Percentiles rank a stretch among this genome's conserved stretches.
Conservation (phyloP, 2,113 vertebrate species). For the Aphyosemion australe region DNA sequence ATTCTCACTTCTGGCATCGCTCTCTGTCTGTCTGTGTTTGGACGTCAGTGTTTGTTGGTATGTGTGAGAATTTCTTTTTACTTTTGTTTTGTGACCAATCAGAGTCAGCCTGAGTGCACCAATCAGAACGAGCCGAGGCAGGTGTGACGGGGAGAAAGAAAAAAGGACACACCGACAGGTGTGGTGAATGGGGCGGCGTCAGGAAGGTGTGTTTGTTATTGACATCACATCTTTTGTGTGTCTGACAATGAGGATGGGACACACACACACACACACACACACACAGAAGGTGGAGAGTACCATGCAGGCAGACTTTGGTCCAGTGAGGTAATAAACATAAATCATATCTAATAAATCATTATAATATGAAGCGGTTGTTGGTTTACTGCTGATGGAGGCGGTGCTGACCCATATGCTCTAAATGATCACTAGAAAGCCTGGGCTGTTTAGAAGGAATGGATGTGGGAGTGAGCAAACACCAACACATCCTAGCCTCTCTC, state of each 20-base stretch:
- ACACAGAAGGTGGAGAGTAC: too few relatives aligned
- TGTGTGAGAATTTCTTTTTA: not conserved
- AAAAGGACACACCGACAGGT: conserved; percentile 15
- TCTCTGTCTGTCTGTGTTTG: not conserved
- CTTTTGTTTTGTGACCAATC: conserved; percentile 38
- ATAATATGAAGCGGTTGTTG: too few relatives aligned
- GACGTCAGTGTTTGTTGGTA: not conserved
- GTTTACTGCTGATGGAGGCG: too few relatives aligned
- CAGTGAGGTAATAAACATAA: too few relatives aligned
- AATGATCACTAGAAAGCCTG: too few relatives aligned
- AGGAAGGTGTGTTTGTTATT: conserved; percentile 45
- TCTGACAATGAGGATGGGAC: conserved; percentile 19
- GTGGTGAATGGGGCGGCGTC: conserved; percentile 17
- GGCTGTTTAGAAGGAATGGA: too few relatives aligned
- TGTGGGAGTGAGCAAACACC: too few relatives aligned
- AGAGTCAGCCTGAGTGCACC: conserved; percentile 19
- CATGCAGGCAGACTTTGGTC: too few relatives aligned
- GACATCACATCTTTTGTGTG: conserved; percentile 32
- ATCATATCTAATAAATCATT: too few relatives aligned
- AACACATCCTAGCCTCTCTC: too few relatives aligned
- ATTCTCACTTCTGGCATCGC: conserved; percentile 5
- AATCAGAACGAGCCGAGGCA: conserved; percentile 20
- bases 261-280: not conserved
- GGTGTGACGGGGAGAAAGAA: conserved; percentile 32
- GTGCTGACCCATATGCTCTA: too few relatives aligned